A percentile compares a stretch with the other conserved stretches of the same genome.
phyloP scores from a whole-genome alignment of 1,140 invertebrate genomes.

The Holcopasites calliopsidis region DNA sequence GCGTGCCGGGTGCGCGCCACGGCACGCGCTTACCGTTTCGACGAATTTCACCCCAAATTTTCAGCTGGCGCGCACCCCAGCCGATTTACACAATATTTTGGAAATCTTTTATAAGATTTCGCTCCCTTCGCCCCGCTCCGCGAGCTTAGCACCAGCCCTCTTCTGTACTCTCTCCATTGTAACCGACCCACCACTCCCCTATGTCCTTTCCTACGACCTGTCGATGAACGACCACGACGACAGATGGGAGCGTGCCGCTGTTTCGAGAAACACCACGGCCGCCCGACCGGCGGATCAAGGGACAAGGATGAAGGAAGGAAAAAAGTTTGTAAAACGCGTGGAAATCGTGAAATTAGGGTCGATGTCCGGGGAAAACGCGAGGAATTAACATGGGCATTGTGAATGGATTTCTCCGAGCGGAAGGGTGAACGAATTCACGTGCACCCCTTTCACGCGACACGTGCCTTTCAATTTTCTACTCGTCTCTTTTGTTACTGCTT shows the following conservation, averaged over 20 bases:
- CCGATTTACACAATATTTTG: slow-evolving; percentile 81
- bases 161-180: slow-evolving; percentile 64
- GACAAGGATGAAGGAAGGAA: slow-evolving; percentile 25
- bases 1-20: slow-evolving; percentile 53
- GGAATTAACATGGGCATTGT: slow-evolving; percentile 59
- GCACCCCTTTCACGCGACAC: slow-evolving; percentile 40
- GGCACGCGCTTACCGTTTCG: slow-evolving; percentile 60
- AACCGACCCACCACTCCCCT: slow-evolving; percentile 36
- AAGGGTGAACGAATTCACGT: slow-evolving; percentile 51
- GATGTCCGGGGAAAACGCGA: slow-evolving; percentile 50
- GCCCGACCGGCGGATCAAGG: neutral
- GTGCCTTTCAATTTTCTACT: slow-evolving; percentile 36
- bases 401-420: slow-evolving; percentile 39
- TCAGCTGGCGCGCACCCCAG: slow-evolving; percentile 69
- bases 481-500: neutral
- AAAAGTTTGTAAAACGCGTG: slow-evolving; percentile 73
- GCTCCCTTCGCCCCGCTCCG: slow-evolving; percentile 26
- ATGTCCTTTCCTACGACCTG: slow-evolving; percentile 20
- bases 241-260: slow-evolving; percentile 72
- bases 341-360: slow-evolving; percentile 77
- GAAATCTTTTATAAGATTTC: slow-evolving; percentile 78
- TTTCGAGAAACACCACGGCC: slow-evolving; percentile 14
- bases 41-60: slow-evolving; percentile 77
- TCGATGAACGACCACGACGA: slow-evolving; percentile 62
- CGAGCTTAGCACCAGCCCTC: slow-evolving; percentile 61